Evolutionary conservation across 2,888 invertebrate species (phyloP).

Genomic region (Aproaerema taeniolella): DNA sequence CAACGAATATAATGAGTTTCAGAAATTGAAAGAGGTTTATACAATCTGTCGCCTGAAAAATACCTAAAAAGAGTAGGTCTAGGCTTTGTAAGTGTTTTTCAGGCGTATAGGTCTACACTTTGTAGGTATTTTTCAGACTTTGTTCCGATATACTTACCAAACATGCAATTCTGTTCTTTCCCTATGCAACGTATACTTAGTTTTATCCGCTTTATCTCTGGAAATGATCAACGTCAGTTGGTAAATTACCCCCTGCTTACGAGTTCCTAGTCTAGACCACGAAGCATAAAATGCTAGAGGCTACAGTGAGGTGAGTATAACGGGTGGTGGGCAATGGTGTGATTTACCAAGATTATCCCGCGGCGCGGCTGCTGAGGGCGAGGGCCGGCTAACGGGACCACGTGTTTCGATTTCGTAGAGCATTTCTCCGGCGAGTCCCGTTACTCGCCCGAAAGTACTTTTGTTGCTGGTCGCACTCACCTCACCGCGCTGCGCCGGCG

Average conservation of each 20-base stretch:
- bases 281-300: constrained; percentile 6
- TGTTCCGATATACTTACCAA: no score
- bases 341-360: constrained; percentile 57
- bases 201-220: no score
- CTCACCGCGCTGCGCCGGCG: constrained; percentile 33
- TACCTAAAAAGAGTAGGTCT: no score
- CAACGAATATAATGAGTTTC: no score
- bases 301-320: constrained; percentile 9
- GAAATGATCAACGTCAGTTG: no score
- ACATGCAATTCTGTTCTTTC: no score
- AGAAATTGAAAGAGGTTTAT: no score
- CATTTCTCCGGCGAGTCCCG: constrained; percentile 74
- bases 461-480: constrained; percentile 49
- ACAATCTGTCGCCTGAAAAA: no score
- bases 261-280: constrained; percentile 7
- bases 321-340: constrained; percentile 28
- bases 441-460: constrained; percentile 75
- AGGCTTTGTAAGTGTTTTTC: no score
- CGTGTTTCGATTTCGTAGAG: constrained; percentile 78
- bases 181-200: no score
- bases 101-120: no score
- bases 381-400: constrained; percentile 71
- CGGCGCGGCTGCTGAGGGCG: constrained; percentile 39
- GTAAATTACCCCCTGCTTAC: constrained; percentile 7
- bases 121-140: no score